A percentile compares a stretch with the other conserved stretches of the same genome.
Evolutionary conservation across 1,140 invertebrate genomes (phyloP).

Genomic region (Zaprionus davidi): DNA sequence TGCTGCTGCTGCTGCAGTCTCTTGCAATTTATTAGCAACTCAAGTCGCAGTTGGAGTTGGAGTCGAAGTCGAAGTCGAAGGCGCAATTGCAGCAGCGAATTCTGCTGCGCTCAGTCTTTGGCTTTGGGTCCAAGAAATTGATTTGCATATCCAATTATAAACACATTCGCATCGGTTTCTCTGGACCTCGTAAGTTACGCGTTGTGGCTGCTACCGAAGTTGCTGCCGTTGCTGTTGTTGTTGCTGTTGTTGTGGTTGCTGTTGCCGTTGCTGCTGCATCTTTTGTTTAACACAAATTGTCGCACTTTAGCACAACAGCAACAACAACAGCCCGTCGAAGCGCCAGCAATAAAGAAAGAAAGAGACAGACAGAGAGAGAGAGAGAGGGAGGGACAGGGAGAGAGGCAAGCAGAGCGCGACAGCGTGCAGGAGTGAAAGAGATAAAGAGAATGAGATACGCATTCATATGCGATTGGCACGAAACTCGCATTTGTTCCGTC

Average conservation of each 20-base stretch:
- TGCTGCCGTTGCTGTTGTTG: conserved; percentile 7
- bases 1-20: conserved; percentile 19
- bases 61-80: conserved; percentile 1
- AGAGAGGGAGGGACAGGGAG: neutral
- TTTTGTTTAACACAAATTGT: conserved; percentile 69
- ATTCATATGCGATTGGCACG: conserved; percentile 63
- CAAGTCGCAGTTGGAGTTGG: neutral
- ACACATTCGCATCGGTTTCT: conserved; percentile 59
- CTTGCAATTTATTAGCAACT: conserved; percentile 66
- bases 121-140: conserved; percentile 58
- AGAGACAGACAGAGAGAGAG: neutral
- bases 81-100: neutral
- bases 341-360: neutral
- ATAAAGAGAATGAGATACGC: conserved; percentile 19
- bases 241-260: conserved; percentile 8
- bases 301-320: conserved; percentile 65
- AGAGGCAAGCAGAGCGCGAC: neutral
- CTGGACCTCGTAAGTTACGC: conserved; percentile 2
- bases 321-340: conserved; percentile 1
- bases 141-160: conserved; percentile 84
- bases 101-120: neutral
- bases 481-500: conserved; percentile 39
- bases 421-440: neutral
- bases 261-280: conserved; percentile 32
- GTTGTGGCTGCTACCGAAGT: neutral